Conservation (phyloP, 2,113 vertebrate genomes). For the Crotophaga sulcirostris region DNA sequence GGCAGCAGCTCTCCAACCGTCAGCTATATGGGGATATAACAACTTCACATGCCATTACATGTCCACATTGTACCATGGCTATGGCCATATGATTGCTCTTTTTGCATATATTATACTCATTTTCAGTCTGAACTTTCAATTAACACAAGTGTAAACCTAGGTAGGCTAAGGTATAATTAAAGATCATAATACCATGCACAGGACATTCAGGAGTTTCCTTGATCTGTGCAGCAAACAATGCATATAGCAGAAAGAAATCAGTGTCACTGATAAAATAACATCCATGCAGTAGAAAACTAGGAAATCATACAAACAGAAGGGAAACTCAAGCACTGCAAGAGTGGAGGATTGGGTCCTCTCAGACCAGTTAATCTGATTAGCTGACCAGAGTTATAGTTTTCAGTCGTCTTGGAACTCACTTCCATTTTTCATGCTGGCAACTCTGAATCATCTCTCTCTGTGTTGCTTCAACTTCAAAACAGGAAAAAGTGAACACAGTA, state of each 20-base stretch:
- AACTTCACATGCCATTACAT: not conserved
- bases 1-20: not conserved
- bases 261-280: not conserved
- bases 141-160: not conserved
- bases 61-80: not conserved
- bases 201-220: not conserved
- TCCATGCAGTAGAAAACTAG: not conserved
- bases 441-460: conserved; percentile 42
- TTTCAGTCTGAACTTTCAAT: not conserved
- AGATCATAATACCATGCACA: not conserved
- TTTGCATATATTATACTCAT: not conserved
- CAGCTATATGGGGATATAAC: not conserved
- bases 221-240: not conserved
- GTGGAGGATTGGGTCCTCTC: not conserved
- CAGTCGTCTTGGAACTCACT: conserved; percentile 5
- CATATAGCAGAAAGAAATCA: not conserved
- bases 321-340: not conserved
- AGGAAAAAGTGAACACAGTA: conserved; percentile 48
- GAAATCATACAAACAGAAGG: not conserved
- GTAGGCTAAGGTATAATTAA: not conserved
- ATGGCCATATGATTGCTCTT: not conserved
- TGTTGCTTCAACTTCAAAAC: conserved; percentile 40
- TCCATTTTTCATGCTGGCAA: conserved; percentile 17
- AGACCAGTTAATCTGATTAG: conserved; percentile 2
- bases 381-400: not conserved